Evolutionary conservation across 2,888 invertebrate species (phyloP), one percentile per base, ranked within the genome.

Genomic region (Drosophila putrida): DNA sequence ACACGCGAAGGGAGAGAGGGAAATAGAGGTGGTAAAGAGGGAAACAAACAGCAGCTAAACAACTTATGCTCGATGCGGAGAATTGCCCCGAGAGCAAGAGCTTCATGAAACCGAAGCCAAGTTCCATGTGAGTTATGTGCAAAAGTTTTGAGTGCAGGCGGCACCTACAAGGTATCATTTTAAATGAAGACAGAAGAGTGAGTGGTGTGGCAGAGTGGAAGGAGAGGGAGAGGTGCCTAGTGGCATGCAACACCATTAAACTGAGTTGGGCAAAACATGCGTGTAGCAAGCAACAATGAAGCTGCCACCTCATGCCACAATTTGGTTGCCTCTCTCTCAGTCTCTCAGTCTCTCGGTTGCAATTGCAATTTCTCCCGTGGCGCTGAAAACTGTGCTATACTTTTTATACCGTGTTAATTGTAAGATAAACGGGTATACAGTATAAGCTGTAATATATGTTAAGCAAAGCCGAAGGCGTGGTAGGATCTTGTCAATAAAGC

Each of bases 301-400:
- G 39, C 50, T 53, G 61, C 39, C 33, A 13, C 44, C 47, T 20
- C 27, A 8, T 31, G 41, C 13, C 4, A 20, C 20, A 20, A 20
- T 20, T 20, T 20, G 20, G 3, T n/a, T 4, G 0, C 28, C 9
- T 43, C 15, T 15, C 6, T 4, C 11, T 11, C 9, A 5, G 1
- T 36, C 9, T 11, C 13, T 9, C 15, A 2, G 11, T 9, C 13
- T 27, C 13, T 10, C 4, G 25, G n/a, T 50, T 36, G 51, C 36
- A 51, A 11, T n/a, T 54, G 46, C 50, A 68, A 41, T 55, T 63
- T 53, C 44, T 46, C 38, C 2, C 35, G 36, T 31, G 28, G 41
- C 82, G 70, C 82, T 71, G 35, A 62, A 73, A 85, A 73, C 58
- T 85, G 68, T 80, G 82, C 82, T 88, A 87, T 46, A 71, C 47